Conservation (phyloP, 23 tunicate genomes). For the Corella eumyota region DNA sequence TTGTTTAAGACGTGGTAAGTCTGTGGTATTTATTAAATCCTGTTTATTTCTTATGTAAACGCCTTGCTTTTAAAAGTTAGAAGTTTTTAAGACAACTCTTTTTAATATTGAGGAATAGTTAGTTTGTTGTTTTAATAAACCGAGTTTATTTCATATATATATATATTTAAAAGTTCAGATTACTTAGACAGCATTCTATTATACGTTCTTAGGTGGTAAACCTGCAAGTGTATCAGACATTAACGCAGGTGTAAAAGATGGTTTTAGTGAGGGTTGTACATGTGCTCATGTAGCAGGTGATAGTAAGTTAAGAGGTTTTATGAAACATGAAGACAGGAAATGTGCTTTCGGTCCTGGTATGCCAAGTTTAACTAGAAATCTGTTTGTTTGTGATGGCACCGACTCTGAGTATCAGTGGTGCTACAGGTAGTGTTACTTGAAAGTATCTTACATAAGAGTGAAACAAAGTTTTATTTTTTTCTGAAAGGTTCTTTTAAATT, state of each 20-base stretch:
- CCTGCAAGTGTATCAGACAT: constrained; percentile 36
- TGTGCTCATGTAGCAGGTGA: constrained; percentile 43
- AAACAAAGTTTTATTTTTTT: too few relatives aligned
- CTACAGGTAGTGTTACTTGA: constrained; percentile 24
- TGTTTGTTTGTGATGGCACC: constrained; percentile 23
- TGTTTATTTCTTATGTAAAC: too few relatives aligned
- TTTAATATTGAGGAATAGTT: too few relatives aligned
- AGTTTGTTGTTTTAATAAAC: too few relatives aligned
- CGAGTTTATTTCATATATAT: too few relatives aligned
- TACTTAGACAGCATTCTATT: too few relatives aligned
- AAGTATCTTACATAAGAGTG: too few relatives aligned
- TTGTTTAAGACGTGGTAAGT: constrained; percentile 23
- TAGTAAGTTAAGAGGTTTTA: constrained; percentile 13
- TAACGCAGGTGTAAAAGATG: constrained; percentile 18
- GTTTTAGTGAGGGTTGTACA: constrained; percentile 58
- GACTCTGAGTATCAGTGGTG: constrained; percentile 41
- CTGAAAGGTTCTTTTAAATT: too few relatives aligned
- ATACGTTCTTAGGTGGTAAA: constrained; percentile 55
- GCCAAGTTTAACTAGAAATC: constrained; percentile 4
- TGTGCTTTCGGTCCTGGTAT: constrained; percentile 33
- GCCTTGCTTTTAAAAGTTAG: too few relatives aligned
- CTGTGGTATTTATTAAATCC: too few relatives aligned
- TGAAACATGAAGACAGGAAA: constrained; percentile 12
- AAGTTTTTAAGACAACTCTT: too few relatives aligned
- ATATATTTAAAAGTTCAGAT: too few relatives aligned